Base-by-base conservation (phyloP, 2,888 invertebrate genomes). In the Marronus borbonicus region DNA sequence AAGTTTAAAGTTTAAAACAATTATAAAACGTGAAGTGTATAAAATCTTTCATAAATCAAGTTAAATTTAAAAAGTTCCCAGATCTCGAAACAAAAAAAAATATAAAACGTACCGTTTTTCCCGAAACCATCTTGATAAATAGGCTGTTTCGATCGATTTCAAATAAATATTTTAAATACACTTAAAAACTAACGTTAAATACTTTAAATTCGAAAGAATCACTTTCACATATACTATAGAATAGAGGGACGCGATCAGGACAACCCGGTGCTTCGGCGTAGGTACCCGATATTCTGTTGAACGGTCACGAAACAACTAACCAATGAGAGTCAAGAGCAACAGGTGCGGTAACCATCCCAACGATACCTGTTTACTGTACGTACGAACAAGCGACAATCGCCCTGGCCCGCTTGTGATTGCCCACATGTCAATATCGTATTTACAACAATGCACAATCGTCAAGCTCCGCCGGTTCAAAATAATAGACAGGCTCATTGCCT, bases 51-150 rank as follows among this genome's bases (percentile, higher is more conserved):
- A 58, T 20, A 20, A 20, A 17, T 20, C 4, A 3, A 8, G 55
- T 20, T 20, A 20, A 3, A 4, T 20, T 17, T 17, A 17, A 17
- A 24, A 36, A 5, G 31, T 36, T 36, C 31, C 31, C 31, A 36
- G 31, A 4, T 36, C 5, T 36, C 31, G 5, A 44, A 66, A 66
- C 8, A 17, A 17, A 83, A 81, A 83, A 81, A 79, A 20, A 50
- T 24, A 4, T 52, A 2, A 69, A 80, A 79, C 81, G 31, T 82
- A 83, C 83, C 81, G 80, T 65, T 81, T 83, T 83, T 80, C 83
- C 81, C 28, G 83, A 82, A 36, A 83, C 83, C 83, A 83, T 83
- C 70, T 44, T 82, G n/a, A 8, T 20, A 8, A 17, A 64, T n/a
- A 36, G 3, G 28, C 44, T 49, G 28, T 52, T 44, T 39, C 3